phyloP scores from a whole-genome alignment of 2,797 vertebrate genomes.

The Sebastes nivosus region DNA sequence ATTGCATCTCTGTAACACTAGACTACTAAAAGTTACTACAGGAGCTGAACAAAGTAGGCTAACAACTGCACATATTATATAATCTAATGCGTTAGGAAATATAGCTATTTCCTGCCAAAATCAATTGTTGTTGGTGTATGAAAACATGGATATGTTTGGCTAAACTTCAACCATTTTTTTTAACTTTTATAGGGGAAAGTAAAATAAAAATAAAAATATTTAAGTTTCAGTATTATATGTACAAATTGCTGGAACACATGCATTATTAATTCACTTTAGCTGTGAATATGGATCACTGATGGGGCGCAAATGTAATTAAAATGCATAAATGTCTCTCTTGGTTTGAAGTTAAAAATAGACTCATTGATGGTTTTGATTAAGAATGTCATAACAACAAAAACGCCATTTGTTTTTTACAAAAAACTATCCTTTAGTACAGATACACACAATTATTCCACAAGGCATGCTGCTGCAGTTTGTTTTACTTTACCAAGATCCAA shows the following conservation, averaged over 20 bases:
- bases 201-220: background rate
- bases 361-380: no score
- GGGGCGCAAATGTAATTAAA: no score
- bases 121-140: background rate
- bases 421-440: no score
- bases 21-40: background rate
- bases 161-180: background rate
- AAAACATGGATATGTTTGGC: background rate
- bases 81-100: background rate
- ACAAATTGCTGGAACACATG: background rate
- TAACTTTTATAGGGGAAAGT: background rate
- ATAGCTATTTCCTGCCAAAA: background rate
- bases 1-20: background rate
- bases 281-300: background rate
- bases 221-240: background rate
- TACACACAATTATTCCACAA: no score
- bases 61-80: background rate
- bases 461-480: no score
- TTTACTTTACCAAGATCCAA: no score
- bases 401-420: no score
- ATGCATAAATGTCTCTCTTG: no score
- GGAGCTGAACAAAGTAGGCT: no score
- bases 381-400: no score
- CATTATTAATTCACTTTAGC: background rate
- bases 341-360: no score